phyloP scores from a whole-genome alignment of 1,140 invertebrate genomes.

The Pectinophora gossypiella region DNA sequence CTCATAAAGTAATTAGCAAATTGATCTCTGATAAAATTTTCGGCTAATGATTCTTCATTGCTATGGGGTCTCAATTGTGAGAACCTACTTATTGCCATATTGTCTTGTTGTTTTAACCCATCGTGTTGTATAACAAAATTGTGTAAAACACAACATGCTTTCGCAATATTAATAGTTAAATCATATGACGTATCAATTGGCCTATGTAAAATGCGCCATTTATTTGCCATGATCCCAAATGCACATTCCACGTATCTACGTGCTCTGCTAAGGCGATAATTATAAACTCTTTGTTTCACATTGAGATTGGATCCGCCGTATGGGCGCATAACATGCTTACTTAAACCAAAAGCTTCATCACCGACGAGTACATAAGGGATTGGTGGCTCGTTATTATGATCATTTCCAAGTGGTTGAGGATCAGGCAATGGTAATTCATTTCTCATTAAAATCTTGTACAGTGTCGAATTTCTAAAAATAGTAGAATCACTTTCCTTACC shows the following conservation, averaged over 20 bases:
- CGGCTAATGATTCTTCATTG: constrained; percentile 17
- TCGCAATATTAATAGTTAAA: constrained; percentile 13
- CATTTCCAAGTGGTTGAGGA: not conserved
- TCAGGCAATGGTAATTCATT: constrained; percentile 12
- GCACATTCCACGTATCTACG: constrained; percentile 21
- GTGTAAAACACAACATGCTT: constrained; percentile 44
- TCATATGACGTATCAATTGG: constrained; percentile 30
- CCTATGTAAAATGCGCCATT: constrained; percentile 47
- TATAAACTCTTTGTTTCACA: constrained; percentile 35
- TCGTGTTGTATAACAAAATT: constrained; percentile 47
- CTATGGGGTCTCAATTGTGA: constrained; percentile 9
- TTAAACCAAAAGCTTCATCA: constrained; percentile 25
- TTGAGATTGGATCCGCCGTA: constrained; percentile 16
- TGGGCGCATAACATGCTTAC: constrained; percentile 16
- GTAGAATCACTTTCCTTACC: constrained; percentile 33
- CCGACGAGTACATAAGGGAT: constrained; percentile 17
- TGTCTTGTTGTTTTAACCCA: constrained; percentile 31
- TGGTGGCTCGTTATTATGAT: not conserved
- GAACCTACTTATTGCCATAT: constrained; percentile 19
- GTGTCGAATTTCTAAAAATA: constrained; percentile 30
- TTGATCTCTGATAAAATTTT: constrained; percentile 24
- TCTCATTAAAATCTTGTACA: not conserved
- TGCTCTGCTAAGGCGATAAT: constrained; percentile 50
- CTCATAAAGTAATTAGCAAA: constrained; percentile 25
- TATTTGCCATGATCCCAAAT: constrained; percentile 39